Evolutionary conservation across 2,888 invertebrate species (phyloP), one percentile per base, ranked within the genome.

Genomic region (Pogonocherus hispidulus): DNA sequence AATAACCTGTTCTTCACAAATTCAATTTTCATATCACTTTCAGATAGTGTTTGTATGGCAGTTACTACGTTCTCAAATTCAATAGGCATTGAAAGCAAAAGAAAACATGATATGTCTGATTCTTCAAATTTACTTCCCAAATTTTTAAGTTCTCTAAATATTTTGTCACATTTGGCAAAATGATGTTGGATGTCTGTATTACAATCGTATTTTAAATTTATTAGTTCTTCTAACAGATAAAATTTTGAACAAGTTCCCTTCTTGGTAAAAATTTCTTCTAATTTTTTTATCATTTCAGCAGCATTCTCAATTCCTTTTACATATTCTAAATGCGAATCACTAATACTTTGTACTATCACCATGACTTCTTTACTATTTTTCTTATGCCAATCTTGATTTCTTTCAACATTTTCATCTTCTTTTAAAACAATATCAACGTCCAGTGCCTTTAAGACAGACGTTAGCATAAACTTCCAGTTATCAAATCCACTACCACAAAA

Each of bases 51-150:
- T 67, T 56, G 54, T 64, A 74, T 66, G 3, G 60, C 74, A 23
- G 69, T 73, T 11, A 71, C 69, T 3, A 71, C 62, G 41, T 49
- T 74, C 56, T 74, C 71, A 71, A 52, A 74, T 44, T 74, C 66
- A 18, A 4, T 4, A 2, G 72, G 70, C 71, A 74, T 74, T 11
- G 69, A 66, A n/a, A 72, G 41, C 8, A 74, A 46, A 18, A 72
- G 49, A 51, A 70, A 67, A 59, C 71, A 67, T 57, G 63, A 32
- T 19, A 71, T 54, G 18, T 44, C 35, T 14, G 37, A 14, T 37
- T 66, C 66, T 16, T 62, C 46, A 49, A 66, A 66, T 23, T 54
- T 49, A 9, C 55, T 51, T n/a, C 59, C 67, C 8, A 63, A 22
- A 20, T 52, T 22, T 56, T 74, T 72, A 20, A 72, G 51, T 71